These are phyloP conservation scores for Chiridota heheva DNA, from an alignment of 35 echinoderm and acorn worm species.

Conservation along the genomic window DNA sequence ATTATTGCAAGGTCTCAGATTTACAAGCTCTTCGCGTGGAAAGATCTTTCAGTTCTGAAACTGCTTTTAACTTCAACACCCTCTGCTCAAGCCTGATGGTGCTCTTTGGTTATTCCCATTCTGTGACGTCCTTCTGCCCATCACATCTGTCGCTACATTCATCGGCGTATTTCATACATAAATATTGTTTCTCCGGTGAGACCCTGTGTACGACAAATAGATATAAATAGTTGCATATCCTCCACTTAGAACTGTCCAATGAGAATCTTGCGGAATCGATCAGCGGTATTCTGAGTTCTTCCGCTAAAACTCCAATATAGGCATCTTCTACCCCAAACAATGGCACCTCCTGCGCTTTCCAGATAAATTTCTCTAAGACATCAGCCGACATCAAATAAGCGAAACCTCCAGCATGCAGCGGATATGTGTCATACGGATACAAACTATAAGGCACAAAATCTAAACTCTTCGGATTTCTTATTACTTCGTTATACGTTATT, in stretches of 20 bases:
- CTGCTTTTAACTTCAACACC: too few species aligned
- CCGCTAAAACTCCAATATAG: constrained; percentile 78
- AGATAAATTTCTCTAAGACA: constrained; percentile 70
- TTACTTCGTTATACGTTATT: constrained; percentile 27
- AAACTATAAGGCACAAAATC: constrained; percentile 38
- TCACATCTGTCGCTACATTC: constrained; percentile 50
- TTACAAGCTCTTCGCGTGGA: too few species aligned
- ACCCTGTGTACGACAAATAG: constrained; percentile 81
- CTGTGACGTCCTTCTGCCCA: constrained; percentile 8
- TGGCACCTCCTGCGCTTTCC: constrained; percentile 43
- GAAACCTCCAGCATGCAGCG: constrained; percentile 75
- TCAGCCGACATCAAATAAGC: constrained; percentile 84
- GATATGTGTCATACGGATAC: constrained; percentile 32
- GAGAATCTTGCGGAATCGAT: constrained; percentile 81
- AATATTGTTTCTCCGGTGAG: constrained; percentile 69
- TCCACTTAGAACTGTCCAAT: constrained; percentile 79
- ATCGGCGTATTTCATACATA: constrained; percentile 69
- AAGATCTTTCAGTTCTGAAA: too few species aligned
- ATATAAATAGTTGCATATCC: constrained; percentile 87
- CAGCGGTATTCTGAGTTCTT: constrained; percentile 22
- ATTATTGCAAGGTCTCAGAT: too few species aligned
- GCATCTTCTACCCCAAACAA: constrained; percentile 80
- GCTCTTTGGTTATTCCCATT: constrained; percentile 19
- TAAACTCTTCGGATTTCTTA: constrained; percentile 32
- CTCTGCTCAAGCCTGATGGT: not conserved